Base-by-base conservation (phyloP, 2,113 vertebrate species). In the Marcusenius ussheri region DNA sequence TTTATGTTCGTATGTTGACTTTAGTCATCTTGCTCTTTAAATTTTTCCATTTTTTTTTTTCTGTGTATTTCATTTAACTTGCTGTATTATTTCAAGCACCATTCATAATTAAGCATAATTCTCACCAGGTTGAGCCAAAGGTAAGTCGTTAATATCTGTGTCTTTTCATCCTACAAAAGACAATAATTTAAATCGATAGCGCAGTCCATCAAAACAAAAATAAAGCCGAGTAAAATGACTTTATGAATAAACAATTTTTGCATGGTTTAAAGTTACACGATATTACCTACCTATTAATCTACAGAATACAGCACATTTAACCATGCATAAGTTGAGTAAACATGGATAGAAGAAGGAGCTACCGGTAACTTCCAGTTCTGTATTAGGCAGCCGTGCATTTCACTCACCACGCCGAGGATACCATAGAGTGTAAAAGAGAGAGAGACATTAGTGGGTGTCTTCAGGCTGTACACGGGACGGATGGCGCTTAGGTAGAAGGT, bases 351-450 rank as follows among this genome's bases (percentile, higher is more conserved):
- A 62, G 56, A 66, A 66, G 3, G 24, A 66, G 58, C 8, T 66
- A 27, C 58, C 1, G 58, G 24, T 66, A 66, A 66, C 58, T 24
- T 35, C 13, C 31, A 74, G 66, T 39, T 77, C 31, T 17, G 74
- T 19, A 42, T 80, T 9, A 74, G 35, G 39, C 11, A 62, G 21
- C 0, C 45, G 31, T 49, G 51, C 0, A 87, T 45, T 77, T 31
- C 84, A 94, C 95, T 21, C 93, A 96, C 96, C 94, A 96, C 96
- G 90, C 94, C 96, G 3, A 96, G 90, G 39, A 96, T 95, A 8
- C 93, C 94, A 31, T 95, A 95, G 87, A 96, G 24, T 42, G 85
- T 93, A 89, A 96, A 95, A 89, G 0, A 56, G 0, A 74, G 51
- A 50, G 1, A 89, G 93, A 96, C 47, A 13, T 93, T 92, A 21